Percentiles rank a stretch among this genome's conserved stretches.
Evolutionary conservation across 2,797 vertebrate species (phyloP).

Genomic region (Tragelaphus eurycerus): DNA sequence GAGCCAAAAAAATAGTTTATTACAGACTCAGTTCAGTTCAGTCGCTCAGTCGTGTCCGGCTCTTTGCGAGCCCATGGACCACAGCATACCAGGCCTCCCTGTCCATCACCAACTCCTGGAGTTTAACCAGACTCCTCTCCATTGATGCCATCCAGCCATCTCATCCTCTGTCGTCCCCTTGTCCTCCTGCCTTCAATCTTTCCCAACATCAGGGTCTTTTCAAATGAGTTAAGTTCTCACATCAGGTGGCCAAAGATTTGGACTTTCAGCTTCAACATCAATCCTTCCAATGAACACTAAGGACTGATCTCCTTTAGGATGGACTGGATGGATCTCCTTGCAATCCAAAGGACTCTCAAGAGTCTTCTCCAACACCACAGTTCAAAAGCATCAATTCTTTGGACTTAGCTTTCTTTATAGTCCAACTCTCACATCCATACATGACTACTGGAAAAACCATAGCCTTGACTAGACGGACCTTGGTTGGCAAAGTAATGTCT

Average conservation of each 20-base stretch:
- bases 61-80: neutral
- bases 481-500: neutral
- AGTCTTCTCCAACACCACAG: neutral
- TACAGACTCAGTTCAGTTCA: neutral
- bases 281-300: neutral
- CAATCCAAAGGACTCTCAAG: neutral
- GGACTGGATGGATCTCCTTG: neutral
- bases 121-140: neutral
- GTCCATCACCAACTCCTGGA: neutral
- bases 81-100: neutral
- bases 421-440: neutral
- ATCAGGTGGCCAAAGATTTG: neutral
- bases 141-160: neutral
- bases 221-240: neutral
- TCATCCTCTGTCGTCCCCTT: neutral
- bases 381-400: neutral
- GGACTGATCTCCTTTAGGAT: neutral
- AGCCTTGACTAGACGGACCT: neutral
- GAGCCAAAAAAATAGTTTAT: neutral
- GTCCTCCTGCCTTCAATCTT: neutral
- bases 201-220: neutral
- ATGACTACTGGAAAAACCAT: neutral
- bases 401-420: neutral
- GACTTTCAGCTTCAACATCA: neutral
- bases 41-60: accelerated